Evolutionary conservation across 2,797 vertebrate genomes (phyloP), one percentile per base, ranked within the genome.

Genomic region (Pelodytes ibericus): DNA sequence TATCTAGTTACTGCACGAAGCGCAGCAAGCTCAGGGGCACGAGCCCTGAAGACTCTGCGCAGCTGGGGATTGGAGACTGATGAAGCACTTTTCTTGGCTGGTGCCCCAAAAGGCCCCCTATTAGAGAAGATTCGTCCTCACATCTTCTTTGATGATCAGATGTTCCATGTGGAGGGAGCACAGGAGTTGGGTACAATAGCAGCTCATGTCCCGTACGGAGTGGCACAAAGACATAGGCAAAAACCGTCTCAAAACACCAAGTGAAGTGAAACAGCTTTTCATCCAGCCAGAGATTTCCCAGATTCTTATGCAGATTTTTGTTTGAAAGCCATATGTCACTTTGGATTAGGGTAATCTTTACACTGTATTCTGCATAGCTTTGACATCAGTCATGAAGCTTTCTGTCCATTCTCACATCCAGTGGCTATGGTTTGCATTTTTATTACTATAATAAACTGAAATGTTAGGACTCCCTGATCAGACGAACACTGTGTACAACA

Each of bases 101-200:
- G 97, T 0, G 97, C 97, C 0, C 95, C 96, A 24, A 99, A 99
- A 82, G 97, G 95, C 0, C 97, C 97, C 0, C 93, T 99, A 87
- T 89, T 99, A 5, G 95, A 93, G 88, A 99, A 98, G 88, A 99
- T 99, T 83, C 86, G 94, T 5, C 97, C 97, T 0, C 96, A 99
- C 88, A 98, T 99, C 88, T 99, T 95, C 91, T 99, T 99, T 0
- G 97, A 99, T 0, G 97, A 99, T 86, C 97, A 99, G 91, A 98
- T 99, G 97, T 98, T 99, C 85, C 97, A 99, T 0, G 93, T 99
- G 81, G 94, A 98, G 41, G 96, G 96, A 0, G 97, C 97, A 0
- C 92, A 94, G 65, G 94, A 97, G 84, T 87, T 96, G 94, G 97
- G 97, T 82, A 94, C 96, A 0, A 81, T 98, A 0, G 96, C 97